Conservation (phyloP, 2,113 vertebrate species). For the Bettongia penicillata region DNA sequence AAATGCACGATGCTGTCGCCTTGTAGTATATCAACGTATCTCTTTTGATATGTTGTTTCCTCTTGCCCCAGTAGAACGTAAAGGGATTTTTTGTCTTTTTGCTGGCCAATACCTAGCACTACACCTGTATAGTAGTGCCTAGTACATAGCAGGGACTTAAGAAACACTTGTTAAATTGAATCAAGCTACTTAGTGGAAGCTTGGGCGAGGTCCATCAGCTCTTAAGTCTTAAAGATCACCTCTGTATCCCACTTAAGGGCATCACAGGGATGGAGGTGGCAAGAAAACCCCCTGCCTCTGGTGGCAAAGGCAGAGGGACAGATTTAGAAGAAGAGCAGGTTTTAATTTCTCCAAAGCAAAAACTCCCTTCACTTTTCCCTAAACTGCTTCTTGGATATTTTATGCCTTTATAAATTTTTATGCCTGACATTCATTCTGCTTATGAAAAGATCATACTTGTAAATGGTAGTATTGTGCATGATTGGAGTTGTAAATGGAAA, state of each 20-base stretch:
- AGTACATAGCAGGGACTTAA: neutral
- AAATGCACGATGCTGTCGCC: neutral
- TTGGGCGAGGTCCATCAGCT: too few species aligned
- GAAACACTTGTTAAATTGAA: neutral
- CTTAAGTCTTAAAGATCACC: neutral
- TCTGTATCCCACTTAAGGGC: neutral
- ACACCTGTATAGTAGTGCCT: too few species aligned
- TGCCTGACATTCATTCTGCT: conserved; percentile 2
- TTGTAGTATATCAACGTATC: neutral
- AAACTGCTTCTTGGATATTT: neutral
- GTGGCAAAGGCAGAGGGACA: neutral
- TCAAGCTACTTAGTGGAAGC: neutral
- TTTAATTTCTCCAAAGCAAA: neutral
- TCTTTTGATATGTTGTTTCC: neutral
- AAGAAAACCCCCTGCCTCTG: neutral
- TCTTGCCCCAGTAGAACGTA: neutral
- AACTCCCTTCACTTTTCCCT: neutral
- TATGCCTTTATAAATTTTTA: conserved; percentile 5
- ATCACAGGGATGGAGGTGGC: neutral
- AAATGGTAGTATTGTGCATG: neutral
- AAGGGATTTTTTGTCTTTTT: neutral
- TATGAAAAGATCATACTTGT: conserved; percentile 1
- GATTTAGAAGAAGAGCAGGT: neutral
- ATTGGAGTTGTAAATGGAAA: conserved; percentile 3
- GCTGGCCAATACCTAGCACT: neutral